Evolutionary conservation across 2,113 vertebrate genomes (phyloP), one percentile per base, ranked within the genome.

Genomic region (Pollimyrus isidori): DNA sequence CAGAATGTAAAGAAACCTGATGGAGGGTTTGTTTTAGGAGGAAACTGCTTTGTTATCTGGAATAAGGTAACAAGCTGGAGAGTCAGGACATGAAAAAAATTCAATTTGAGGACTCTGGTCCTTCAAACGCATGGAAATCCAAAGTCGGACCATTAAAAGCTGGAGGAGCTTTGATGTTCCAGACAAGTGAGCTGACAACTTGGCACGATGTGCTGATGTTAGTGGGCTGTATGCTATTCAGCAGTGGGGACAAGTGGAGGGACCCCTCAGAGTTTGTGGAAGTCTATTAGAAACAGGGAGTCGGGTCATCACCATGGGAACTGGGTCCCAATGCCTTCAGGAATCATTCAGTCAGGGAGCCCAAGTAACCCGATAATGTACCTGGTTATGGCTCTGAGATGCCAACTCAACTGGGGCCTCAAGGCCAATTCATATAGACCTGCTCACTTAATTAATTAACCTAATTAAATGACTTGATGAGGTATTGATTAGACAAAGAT

Each of bases 301-400:
- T n/a, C 3, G 19, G 88, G 85, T 87, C 85, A 90, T 90, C 19
- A 30, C 65, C 65, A 90, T 87, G 85, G 89, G 10, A 48, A 89
- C 84, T 23, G 3, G 7, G 9, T 15, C 89, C 35, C 56, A 26
- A 19, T 56, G 42, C 82, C 52, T 86, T 19, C 58, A 89, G 26
- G 26, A n/a, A 19, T 58, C 53, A 86, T 73, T 73, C 73, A 39
- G 35, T 42, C 13, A 80, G 73, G 15, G 73, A 42, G 13, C 73
- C 35, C 35, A 11, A 80, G 73, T 17, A 19, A 80, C 35, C 62
- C 26, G 17, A 39, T 35, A 42, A 80, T 42, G 73, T 42, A 80
- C 35, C 35, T 21, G 39, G 45, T 50, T 23, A 39, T 50, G 23
- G 45, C 26, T 30, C 23, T 52, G 48, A 85, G 48, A 86, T 26